These are phyloP conservation scores for Xyrauchen texanus DNA, from an alignment of 2,113 vertebrate genomes.

Conservation along the genomic window DNA sequence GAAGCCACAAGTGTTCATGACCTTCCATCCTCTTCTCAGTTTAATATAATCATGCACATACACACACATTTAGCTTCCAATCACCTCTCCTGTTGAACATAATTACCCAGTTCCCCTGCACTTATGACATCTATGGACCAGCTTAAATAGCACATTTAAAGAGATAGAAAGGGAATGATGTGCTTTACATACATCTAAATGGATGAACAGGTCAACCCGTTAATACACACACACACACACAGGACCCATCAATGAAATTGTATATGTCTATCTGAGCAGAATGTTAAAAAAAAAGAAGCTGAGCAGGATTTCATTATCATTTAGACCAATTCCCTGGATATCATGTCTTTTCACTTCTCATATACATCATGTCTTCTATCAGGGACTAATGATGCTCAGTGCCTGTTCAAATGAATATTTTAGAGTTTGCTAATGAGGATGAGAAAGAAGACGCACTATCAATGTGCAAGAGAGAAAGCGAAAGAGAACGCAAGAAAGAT, in stretches of 20 bases:
- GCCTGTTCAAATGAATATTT: constrained; percentile 51
- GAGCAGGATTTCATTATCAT: constrained; percentile 24
- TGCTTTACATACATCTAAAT: constrained; percentile 16
- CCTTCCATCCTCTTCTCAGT: constrained; percentile 38
- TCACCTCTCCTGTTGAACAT: constrained; percentile 26
- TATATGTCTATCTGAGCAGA: not conserved
- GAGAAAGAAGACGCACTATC: constrained; percentile 11
- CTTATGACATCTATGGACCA: constrained; percentile 10
- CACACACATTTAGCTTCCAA: constrained; percentile 36
- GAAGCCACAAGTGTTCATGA: constrained; percentile 37
- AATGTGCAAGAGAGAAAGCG: not conserved
- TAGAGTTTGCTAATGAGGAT: constrained; percentile 48
- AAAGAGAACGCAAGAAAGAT: not conserved
- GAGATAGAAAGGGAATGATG: not conserved
- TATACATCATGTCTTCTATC: constrained; percentile 40
- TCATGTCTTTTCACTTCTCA: constrained; percentile 17
- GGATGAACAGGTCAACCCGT: constrained; percentile 9
- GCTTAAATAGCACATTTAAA: constrained; percentile 7
- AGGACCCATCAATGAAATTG: not conserved
- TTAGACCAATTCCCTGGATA: constrained; percentile 20
- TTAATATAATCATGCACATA: constrained; percentile 48
- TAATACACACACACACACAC: not conserved
- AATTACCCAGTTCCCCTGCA: constrained; percentile 28
- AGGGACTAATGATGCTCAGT: constrained; percentile 41
- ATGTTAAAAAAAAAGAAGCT: not conserved